A percentile compares a stretch with the other conserved stretches of the same genome.
Evolutionary conservation across 2,888 invertebrate genomes (phyloP).

Genomic region (Schrankia costaestrigalis): DNA sequence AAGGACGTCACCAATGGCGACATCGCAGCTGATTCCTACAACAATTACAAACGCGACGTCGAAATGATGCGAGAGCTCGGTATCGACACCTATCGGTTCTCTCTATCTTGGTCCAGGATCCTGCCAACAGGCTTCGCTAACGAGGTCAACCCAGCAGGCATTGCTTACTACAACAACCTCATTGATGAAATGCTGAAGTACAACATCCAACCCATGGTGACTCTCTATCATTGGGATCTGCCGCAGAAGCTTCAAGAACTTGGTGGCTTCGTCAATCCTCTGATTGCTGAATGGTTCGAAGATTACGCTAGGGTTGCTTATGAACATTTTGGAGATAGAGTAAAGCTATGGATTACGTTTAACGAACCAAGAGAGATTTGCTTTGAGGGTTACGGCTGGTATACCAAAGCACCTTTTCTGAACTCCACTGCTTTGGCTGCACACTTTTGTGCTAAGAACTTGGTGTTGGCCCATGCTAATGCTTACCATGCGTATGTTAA

Average conservation of each 20-base stretch:
- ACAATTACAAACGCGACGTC: constrained; percentile 81
- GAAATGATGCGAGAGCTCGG: constrained; percentile 65
- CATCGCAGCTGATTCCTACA: constrained; percentile 80
- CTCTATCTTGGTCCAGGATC: constrained; percentile 76
- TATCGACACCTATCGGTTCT: constrained; percentile 72
- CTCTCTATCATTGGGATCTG: constrained; percentile 76
- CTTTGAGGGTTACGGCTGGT: constrained; percentile 58
- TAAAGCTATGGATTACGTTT: constrained; percentile 77
- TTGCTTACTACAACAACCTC: constrained; percentile 82
- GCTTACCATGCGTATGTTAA: constrained; percentile 55
- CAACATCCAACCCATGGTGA: constrained; percentile 80
- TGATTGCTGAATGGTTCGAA: constrained; percentile 61
- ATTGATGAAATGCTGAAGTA: constrained; percentile 81
- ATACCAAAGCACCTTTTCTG: constrained; percentile 43
- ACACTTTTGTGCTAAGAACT: constrained; percentile 68
- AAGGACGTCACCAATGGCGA: constrained; percentile 74
- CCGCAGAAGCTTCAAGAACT: constrained; percentile 71
- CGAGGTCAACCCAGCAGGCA: constrained; percentile 79
- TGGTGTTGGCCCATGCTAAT: constrained; percentile 75
- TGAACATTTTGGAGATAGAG: constrained; percentile 63
- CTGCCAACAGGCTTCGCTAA: constrained; percentile 44
- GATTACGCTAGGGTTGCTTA: constrained; percentile 65
- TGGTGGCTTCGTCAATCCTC: constrained; percentile 69
- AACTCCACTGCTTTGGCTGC: constrained; percentile 62
- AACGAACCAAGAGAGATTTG: constrained; percentile 73